Percentiles rank a stretch among this genome's conserved stretches.
Evolutionary conservation across 2,888 invertebrate species (phyloP).

Genomic region (Blastobasis adustella): DNA sequence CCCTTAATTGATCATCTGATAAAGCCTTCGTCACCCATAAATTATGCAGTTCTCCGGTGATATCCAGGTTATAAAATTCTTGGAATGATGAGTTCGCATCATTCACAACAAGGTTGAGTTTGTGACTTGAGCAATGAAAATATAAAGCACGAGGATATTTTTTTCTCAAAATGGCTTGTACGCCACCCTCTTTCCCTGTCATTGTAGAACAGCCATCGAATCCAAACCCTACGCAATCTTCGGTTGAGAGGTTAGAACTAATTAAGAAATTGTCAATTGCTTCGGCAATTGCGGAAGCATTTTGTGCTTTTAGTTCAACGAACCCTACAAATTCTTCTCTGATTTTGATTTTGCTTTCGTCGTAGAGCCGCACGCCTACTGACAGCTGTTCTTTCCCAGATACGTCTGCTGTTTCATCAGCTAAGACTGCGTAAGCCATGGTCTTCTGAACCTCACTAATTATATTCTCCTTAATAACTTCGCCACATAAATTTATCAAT

Average conservation of each 20-base stretch:
- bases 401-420: slow-evolving; percentile 10
- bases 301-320: too few relatives aligned
- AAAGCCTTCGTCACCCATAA: too few relatives aligned
- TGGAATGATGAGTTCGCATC: too few relatives aligned
- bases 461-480: too few relatives aligned
- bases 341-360: slow-evolving; percentile 7
- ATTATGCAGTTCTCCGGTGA: slow-evolving; percentile 3
- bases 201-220: slow-evolving; percentile 11
- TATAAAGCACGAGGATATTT: too few relatives aligned
- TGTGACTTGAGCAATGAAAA: too few relatives aligned
- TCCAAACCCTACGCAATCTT: slow-evolving; percentile 6
- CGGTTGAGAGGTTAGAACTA: slow-evolving; percentile 5
- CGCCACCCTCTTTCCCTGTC: slow-evolving; percentile 7
- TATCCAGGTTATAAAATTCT: slow-evolving; percentile 5
- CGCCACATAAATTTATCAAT: too few relatives aligned
- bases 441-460: too few relatives aligned
- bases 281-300: slow-evolving; percentile 5
- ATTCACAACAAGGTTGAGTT: too few relatives aligned
- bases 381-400: slow-evolving; percentile 7
- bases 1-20: too few relatives aligned
- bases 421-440: slow-evolving; percentile 6
- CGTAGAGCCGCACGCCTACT: slow-evolving; percentile 9
- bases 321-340: neutral
- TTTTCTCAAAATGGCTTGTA: too few relatives aligned
- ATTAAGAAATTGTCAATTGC: slow-evolving; percentile 9